phyloP scores from a whole-genome alignment of 2,888 invertebrate genomes.

The Caenorhabditis becei region DNA sequence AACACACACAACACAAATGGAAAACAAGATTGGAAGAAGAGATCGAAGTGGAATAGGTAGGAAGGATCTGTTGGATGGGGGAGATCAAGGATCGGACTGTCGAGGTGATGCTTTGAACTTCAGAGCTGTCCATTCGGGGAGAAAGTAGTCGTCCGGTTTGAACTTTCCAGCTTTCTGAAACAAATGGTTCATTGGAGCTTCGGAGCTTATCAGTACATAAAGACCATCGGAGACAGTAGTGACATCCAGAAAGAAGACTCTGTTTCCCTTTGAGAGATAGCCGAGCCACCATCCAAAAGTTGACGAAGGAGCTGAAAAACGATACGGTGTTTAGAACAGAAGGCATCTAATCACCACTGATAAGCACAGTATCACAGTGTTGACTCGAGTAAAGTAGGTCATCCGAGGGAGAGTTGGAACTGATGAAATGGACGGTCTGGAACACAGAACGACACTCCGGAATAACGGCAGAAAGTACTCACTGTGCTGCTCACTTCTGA shows the following conservation, averaged over 20 bases:
- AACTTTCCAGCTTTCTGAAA: constrained; percentile 17
- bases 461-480: background rate
- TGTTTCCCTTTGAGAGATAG: constrained; percentile 21
- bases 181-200: background rate
- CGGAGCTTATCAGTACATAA: background rate
- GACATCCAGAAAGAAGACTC: constrained; percentile 16
- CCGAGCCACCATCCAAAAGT: constrained; percentile 36
- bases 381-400: constrained; percentile 17
- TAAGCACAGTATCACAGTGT: constrained; percentile 24
- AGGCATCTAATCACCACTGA: constrained; percentile 12
- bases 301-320: constrained; percentile 13
- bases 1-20: constrained; percentile 4
- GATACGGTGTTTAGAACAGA: background rate
- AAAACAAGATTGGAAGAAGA: background rate
- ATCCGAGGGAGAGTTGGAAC: constrained; percentile 2
- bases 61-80: too few species aligned
- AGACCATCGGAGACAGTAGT: constrained; percentile 3
- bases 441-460: background rate
- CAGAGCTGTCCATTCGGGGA: constrained; percentile 21
- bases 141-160: constrained; percentile 11
- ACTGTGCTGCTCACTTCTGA: too few species aligned
- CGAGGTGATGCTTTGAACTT: too few species aligned
- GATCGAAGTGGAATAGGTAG: background rate
- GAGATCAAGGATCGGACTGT: too few species aligned
- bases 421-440: constrained; percentile 9